Conservation (phyloP, 2,888 invertebrate genomes). For the Scaptomyza parva region DNA sequence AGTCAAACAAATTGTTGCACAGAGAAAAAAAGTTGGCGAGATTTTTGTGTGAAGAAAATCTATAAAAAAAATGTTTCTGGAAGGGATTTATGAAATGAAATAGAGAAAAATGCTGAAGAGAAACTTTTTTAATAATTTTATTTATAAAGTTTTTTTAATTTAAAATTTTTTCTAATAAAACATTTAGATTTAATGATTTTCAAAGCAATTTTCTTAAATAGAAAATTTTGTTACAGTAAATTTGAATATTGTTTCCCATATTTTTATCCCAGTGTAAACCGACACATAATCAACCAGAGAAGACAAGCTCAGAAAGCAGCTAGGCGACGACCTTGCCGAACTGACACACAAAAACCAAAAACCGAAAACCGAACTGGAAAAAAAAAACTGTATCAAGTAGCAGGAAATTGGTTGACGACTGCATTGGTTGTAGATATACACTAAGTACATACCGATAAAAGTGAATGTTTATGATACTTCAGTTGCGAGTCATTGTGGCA, state of each 20-base stretch:
- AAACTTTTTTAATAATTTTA: too few species aligned
- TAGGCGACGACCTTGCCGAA: conserved; percentile 65
- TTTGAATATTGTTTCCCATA: background rate
- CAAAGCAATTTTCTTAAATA: too few species aligned
- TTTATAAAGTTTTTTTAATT: too few species aligned
- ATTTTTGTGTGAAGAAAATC: too few species aligned
- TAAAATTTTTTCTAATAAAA: too few species aligned
- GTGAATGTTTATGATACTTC: conserved; percentile 78
- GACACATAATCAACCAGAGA: conserved; percentile 13
- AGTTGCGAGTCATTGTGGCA: conserved; percentile 67
- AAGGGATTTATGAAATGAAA: too few species aligned
- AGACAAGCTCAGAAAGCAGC: conserved; percentile 47
- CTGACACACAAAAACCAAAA: conserved; percentile 21
- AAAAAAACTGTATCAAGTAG: conserved; percentile 75
- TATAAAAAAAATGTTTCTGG: too few species aligned
- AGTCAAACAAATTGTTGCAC: conserved; percentile 20
- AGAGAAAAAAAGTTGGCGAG: too few species aligned
- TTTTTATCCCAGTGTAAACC: background rate
- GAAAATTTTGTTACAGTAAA: too few species aligned
- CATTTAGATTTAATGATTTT: too few species aligned
- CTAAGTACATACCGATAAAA: conserved; percentile 47
- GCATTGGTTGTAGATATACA: conserved; percentile 38
- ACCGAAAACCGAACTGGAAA: background rate
- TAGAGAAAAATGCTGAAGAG: too few species aligned
- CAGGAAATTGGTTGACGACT: conserved; percentile 77